Conservation (phyloP, 23 tunicate genomes). For the Clavelina lepadiformis region DNA sequence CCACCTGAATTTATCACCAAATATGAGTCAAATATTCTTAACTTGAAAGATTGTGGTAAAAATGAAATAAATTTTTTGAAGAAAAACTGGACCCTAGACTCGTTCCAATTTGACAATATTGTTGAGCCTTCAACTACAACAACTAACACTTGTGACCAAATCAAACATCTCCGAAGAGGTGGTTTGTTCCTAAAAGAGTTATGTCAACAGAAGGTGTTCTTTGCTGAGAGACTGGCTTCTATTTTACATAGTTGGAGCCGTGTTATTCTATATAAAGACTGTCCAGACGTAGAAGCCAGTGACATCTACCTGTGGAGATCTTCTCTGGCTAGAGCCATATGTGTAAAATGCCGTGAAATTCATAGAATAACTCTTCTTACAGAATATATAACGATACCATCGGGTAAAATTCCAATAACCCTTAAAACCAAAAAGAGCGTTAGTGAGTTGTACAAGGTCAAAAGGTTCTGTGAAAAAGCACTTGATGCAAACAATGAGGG, state of each 20-base stretch:
- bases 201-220: conserved; percentile 4
- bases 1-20: conserved; percentile 12
- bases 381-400: conserved; percentile 2
- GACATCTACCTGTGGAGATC: conserved; percentile 1
- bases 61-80: too few species aligned
- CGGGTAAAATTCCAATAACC: neutral
- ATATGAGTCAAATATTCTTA: too few species aligned
- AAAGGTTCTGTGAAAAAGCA: conserved; percentile 1
- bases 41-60: too few species aligned
- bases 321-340: neutral
- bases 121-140: too few species aligned
- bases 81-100: too few species aligned
- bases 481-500: conserved; percentile 2
- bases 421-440: conserved; percentile 3
- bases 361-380: neutral
- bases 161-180: conserved; percentile 4
- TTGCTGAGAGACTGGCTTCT: conserved; percentile 19
- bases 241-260: conserved; percentile 23
- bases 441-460: neutral
- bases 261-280: neutral
- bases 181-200: conserved; percentile 3
- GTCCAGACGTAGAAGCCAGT: neutral
- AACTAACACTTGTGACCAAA: too few species aligned
- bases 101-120: too few species aligned
- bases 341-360: neutral